Percentiles rank a stretch among this genome's conserved stretches.
Evolutionary conservation across 2,797 vertebrate genomes (phyloP).

Genomic region (Tapera naevia): DNA sequence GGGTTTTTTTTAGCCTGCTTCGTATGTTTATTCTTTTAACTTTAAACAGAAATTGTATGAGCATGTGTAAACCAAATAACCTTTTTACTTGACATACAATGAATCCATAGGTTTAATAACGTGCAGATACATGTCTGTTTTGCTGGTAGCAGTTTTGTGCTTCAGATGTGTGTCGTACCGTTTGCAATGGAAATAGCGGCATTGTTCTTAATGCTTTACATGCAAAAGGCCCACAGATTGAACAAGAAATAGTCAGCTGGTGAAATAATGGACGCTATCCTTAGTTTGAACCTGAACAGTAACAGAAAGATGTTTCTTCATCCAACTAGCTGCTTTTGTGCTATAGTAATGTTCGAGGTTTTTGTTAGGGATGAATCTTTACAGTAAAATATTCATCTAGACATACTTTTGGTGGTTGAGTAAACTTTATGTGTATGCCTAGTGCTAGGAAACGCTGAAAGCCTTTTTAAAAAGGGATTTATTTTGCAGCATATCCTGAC

Average conservation of each 20-base stretch:
- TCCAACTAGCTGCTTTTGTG: background rate
- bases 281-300: background rate
- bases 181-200: slow-evolving; percentile 32
- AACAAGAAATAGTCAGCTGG: slow-evolving; percentile 47
- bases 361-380: background rate
- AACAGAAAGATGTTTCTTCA: background rate
- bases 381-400: background rate
- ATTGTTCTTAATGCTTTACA: slow-evolving; percentile 32
- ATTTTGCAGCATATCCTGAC: background rate
- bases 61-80: background rate
- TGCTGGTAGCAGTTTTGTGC: slow-evolving; percentile 3
- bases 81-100: background rate
- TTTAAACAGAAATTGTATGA: slow-evolving; percentile 1
- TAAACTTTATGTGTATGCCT: background rate
- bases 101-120: background rate
- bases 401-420: background rate
- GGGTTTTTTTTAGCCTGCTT: background rate
- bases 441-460: background rate
- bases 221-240: slow-evolving; percentile 44
- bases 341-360: background rate
- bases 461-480: background rate
- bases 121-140: background rate
- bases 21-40: slow-evolving; percentile 43
- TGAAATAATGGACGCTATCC: slow-evolving; percentile 46
- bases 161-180: slow-evolving; percentile 25